phyloP scores from a whole-genome alignment of 2,113 vertebrate species.

The Oplegnathus fasciatus region DNA sequence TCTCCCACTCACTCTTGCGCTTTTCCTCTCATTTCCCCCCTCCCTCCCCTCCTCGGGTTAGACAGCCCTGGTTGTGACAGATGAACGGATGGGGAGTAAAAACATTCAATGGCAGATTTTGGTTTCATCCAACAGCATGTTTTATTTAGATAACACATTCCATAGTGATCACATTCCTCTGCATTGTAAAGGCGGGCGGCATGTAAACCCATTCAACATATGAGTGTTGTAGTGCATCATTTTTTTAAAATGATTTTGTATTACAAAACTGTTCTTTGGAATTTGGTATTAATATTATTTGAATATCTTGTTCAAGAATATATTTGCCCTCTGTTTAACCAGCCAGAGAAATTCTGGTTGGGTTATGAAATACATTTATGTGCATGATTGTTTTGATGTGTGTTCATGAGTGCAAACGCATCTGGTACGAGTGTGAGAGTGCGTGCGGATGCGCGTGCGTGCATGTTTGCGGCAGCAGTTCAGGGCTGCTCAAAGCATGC shows the following conservation, averaged over 20 bases:
- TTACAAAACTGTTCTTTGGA: slow-evolving; percentile 14
- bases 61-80: slow-evolving; percentile 69
- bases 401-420: slow-evolving; percentile 80
- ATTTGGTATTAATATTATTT: slow-evolving; percentile 50
- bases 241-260: slow-evolving; percentile 18
- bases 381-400: slow-evolving; percentile 80
- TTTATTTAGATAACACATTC: slow-evolving; percentile 57
- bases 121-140: slow-evolving; percentile 61
- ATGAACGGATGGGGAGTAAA: slow-evolving; percentile 63
- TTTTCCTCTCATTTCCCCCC: slow-evolving; percentile 51
- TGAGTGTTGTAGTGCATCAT: neutral
- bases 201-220: slow-evolving; percentile 29
- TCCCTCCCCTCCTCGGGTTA: slow-evolving; percentile 40
- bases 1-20: slow-evolving; percentile 68
- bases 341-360: slow-evolving; percentile 57
- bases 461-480: slow-evolving; percentile 82
- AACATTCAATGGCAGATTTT: slow-evolving; percentile 66
- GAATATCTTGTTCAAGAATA: slow-evolving; percentile 33
- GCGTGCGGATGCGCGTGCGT: slow-evolving; percentile 69
- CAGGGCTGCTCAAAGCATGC: slow-evolving; percentile 85
- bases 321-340: slow-evolving; percentile 60
- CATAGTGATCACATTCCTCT: slow-evolving; percentile 47
- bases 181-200: slow-evolving; percentile 40
- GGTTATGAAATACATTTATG: slow-evolving; percentile 76
- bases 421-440: slow-evolving; percentile 78